Evolutionary conservation across 2,113 vertebrate species (phyloP), one percentile per base, ranked within the genome.

Genomic region (Apodemus speciosus): DNA sequence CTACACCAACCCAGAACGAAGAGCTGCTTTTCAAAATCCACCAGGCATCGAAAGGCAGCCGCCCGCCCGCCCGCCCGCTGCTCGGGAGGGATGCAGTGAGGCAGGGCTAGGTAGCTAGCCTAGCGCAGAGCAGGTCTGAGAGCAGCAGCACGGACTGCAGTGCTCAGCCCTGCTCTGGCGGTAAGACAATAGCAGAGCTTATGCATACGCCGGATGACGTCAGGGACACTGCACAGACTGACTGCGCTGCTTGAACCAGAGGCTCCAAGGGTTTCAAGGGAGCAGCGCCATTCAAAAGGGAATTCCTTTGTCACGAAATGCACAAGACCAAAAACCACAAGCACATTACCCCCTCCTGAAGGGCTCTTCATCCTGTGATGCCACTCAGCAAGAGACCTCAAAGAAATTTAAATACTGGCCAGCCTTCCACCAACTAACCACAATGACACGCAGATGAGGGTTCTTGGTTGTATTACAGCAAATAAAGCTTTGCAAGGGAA

Each of bases 121-220:
- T 3, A 60, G 95, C 97, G 98, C 87, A 77, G 90, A 69, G 85
- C 73, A 96, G 88, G 64, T 80, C 90, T 88, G 90, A 73, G 77
- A 92, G 73, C 94, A 91, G 96, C 94, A 76, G 64, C 90, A 89
- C 95, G 97, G 98, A 97, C 98, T 85, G 98, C 98, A 98, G 97
- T 98, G 97, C 94, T 95, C 98, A 98, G 97, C 97, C 97, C 97
- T 97, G 98, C 98, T 97, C 97, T 97, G 98, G 97, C 98, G 95
- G 97, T 98, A 97, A 99, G 98, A 99, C 99, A 99, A 99, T 99
- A 99, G 99, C 98, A 96, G 98, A 96, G 98, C 98, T 98, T 97
- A 98, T 98, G 98, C 98, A 99, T 98, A 98, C 98, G 98, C 97
- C 95, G 97, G 97, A 98, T 99, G 99, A 99, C 99, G 99, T 99